phyloP scores from a whole-genome alignment of 2,888 invertebrate species.

The Andrena praecox region DNA sequence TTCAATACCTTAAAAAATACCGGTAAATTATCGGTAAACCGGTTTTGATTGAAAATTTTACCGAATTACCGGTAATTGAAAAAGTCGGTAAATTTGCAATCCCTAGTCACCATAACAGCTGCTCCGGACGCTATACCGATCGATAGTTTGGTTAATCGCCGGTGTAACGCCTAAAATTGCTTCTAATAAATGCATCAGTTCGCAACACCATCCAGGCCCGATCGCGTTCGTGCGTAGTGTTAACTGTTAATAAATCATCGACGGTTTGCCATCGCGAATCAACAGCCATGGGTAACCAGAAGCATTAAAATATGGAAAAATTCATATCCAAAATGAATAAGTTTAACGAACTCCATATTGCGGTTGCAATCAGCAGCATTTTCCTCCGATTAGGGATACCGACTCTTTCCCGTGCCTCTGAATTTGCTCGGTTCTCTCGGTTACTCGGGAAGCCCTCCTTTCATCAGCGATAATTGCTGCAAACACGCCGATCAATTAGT shows the following conservation, averaged over 20 bases:
- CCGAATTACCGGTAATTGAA: too few species aligned
- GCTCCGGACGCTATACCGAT: slow-evolving; percentile 14
- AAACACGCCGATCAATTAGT: not conserved
- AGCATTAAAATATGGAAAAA: not conserved
- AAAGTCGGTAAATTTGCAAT: too few species aligned
- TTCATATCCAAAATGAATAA: too few species aligned
- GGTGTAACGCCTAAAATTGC: slow-evolving; percentile 51
- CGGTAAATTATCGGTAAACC: too few species aligned
- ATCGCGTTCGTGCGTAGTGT: not conserved
- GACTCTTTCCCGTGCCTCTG: too few species aligned
- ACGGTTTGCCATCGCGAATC: not conserved
- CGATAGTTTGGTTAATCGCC: slow-evolving; percentile 69
- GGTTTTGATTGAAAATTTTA: too few species aligned
- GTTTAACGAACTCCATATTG: too few species aligned
- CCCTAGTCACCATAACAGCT: slow-evolving; percentile 58
- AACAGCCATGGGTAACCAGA: not conserved
- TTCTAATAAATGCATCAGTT: slow-evolving; percentile 53
- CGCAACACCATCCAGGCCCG: not conserved
- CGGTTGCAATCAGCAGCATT: too few species aligned
- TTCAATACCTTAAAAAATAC: too few species aligned
- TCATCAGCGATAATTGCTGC: not conserved
- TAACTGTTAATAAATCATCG: slow-evolving; percentile 22
- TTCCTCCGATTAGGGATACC: not conserved
- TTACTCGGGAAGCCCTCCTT: not conserved
- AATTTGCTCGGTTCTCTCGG: not conserved